Evolutionary conservation across 1,140 invertebrate genomes (phyloP), one percentile per base, ranked within the genome.

Genomic region (Popillia japonica): DNA sequence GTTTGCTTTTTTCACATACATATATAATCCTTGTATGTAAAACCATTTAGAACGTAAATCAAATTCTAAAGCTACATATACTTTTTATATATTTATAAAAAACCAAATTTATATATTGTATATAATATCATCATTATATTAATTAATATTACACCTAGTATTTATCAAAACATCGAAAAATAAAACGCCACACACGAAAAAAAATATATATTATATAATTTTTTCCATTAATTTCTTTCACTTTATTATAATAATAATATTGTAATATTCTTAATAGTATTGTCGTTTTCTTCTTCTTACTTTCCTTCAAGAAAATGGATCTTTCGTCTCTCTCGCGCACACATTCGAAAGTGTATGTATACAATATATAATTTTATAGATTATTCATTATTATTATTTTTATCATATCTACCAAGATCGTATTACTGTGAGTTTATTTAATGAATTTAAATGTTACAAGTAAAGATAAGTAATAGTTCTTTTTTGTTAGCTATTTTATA

Each of bases 1-100:
- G 27, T 68, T 68, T 22, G 9, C 20, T 27, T 68, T 59, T 68
- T 27, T 34, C 61, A 34, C 61, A 55, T 55, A 34, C 27, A 34
- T 34, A 34, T 34, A 34, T 34, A 34, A 34, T 34, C 27, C 27
- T 34, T 34, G 27, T 34, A 34, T 34, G 27, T 55, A 55, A 55
- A 55, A 34, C 4, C 27, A 34, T 55, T 55, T 55, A 14, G n/a
- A 55, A 14, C n/a, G 17, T 55, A 55, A 55, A 14, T n/a, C 3
- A 48, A 55, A 6, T n/a, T n/a, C 48, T 55, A 55, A 55, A 55
- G 48, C 48, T 55, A 55, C 48, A 55, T 17, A 55, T 55, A 55
- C 11, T 55, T 14, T 55, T 17, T 44, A 55, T 55, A 55, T 55
- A 55, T 55, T 44, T 55, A 55, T 55, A 55, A n/a, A 55, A 55